Evolutionary conservation across 2,797 vertebrate species (phyloP).

Genomic region (Anguilla pacifica): DNA sequence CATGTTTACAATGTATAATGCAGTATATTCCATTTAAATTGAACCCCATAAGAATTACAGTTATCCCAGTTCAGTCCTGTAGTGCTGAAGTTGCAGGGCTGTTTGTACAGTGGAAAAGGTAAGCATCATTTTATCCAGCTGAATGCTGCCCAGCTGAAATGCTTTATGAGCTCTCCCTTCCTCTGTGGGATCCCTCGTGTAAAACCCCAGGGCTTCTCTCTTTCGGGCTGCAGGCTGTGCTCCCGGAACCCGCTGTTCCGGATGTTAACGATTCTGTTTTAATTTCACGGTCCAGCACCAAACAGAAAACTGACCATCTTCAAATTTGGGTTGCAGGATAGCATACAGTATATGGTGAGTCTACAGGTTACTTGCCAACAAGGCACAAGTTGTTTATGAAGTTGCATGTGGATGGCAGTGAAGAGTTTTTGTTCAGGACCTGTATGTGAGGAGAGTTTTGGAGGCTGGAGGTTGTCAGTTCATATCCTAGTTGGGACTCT

Average conservation of each 20-base stretch:
- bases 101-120: background rate
- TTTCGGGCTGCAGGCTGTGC: background rate
- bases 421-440: background rate
- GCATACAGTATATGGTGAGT: background rate
- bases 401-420: background rate
- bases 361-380: no score
- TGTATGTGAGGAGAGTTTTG: background rate
- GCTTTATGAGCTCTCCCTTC: background rate
- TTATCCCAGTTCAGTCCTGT: background rate
- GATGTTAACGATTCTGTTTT: background rate
- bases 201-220: background rate
- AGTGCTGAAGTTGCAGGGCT: background rate
- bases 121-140: background rate
- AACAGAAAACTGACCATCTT: background rate
- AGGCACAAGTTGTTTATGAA: background rate
- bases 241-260: background rate
- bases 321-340: background rate
- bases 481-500: background rate
- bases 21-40: background rate
- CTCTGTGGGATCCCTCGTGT: background rate
- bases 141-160: background rate
- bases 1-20: background rate
- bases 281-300: constrained; percentile 4
- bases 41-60: background rate
- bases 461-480: background rate